Percentiles rank a stretch among this genome's conserved stretches.
phyloP scores from a whole-genome alignment of 2,888 invertebrate genomes.

The Dromius quadrimaculatus region DNA sequence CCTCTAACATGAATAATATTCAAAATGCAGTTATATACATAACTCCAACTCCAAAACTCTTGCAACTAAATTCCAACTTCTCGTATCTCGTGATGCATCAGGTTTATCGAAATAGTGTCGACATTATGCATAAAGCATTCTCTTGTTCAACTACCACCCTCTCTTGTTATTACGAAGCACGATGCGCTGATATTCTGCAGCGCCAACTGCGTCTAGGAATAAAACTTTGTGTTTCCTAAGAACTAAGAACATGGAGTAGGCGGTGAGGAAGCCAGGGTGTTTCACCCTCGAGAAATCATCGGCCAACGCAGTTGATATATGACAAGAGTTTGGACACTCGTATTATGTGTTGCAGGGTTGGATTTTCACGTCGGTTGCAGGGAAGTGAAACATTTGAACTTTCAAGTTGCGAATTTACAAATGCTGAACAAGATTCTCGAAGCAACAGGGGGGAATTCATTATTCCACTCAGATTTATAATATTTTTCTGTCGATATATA shows the following conservation, averaged over 20 bases:
- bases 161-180: slow-evolving; percentile 6
- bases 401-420: too few species aligned
- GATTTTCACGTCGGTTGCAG: not conserved
- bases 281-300: slow-evolving; percentile 38
- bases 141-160: slow-evolving; percentile 16
- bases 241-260: slow-evolving; percentile 14
- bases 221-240: slow-evolving; percentile 9
- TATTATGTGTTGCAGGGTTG: not conserved
- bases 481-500: too few species aligned
- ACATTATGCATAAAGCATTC: slow-evolving; percentile 42
- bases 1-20: not conserved
- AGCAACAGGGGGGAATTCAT: too few species aligned
- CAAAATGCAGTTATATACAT: slow-evolving; percentile 3
- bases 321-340: not conserved
- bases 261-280: not conserved
- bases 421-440: too few species aligned
- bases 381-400: too few species aligned
- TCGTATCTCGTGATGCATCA: not conserved
- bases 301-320: not conserved
- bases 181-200: not conserved
- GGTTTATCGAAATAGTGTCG: slow-evolving; percentile 24
- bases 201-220: slow-evolving; percentile 16
- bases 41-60: not conserved
- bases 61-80: not conserved
- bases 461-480: too few species aligned